These are phyloP conservation scores for Macaria liturata DNA, from an alignment of 2,888 invertebrate genomes.

Conservation along the genomic window DNA sequence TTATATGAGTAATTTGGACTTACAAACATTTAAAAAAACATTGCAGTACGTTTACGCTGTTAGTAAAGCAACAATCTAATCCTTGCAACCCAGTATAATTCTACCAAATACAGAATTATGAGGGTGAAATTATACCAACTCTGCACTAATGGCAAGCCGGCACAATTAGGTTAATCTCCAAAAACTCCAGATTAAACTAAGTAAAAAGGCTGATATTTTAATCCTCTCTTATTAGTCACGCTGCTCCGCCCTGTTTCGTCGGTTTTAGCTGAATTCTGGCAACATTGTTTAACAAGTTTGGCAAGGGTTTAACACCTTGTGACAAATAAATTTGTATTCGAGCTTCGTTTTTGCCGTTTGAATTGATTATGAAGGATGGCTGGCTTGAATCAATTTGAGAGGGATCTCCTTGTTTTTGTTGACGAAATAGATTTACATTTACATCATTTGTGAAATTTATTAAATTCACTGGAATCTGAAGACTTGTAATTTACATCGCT, in stretches of 20 bases:
- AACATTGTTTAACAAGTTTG: constrained; percentile 45
- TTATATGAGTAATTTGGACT: no score
- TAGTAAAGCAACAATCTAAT: background rate
- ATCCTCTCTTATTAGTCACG: constrained; percentile 54
- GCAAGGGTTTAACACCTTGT: constrained; percentile 40
- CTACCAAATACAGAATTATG: constrained; percentile 35
- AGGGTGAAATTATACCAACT: constrained; percentile 40
- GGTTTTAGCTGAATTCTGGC: constrained; percentile 33
- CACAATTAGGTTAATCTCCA: constrained; percentile 53
- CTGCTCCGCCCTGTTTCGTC: constrained; percentile 44
- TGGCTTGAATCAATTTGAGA: constrained; percentile 28
- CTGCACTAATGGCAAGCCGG: constrained; percentile 44
- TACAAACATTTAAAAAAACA: no score
- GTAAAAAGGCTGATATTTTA: constrained; percentile 57
- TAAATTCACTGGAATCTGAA: constrained; percentile 12
- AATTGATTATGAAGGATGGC: constrained; percentile 34
- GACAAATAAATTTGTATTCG: constrained; percentile 37
- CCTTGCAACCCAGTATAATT: constrained; percentile 13
- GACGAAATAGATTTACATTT: constrained; percentile 13
- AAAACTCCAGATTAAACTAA: constrained; percentile 53
- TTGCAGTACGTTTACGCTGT: no score
- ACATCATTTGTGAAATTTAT: constrained; percentile 12
- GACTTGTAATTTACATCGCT: constrained; percentile 6
- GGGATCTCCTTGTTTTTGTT: constrained; percentile 19
- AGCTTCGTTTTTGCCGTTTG: constrained; percentile 34